Percentiles rank a stretch among this genome's conserved stretches.
Evolutionary conservation across 2,113 vertebrate genomes (phyloP).

Genomic region (Cichladusa arquata): DNA sequence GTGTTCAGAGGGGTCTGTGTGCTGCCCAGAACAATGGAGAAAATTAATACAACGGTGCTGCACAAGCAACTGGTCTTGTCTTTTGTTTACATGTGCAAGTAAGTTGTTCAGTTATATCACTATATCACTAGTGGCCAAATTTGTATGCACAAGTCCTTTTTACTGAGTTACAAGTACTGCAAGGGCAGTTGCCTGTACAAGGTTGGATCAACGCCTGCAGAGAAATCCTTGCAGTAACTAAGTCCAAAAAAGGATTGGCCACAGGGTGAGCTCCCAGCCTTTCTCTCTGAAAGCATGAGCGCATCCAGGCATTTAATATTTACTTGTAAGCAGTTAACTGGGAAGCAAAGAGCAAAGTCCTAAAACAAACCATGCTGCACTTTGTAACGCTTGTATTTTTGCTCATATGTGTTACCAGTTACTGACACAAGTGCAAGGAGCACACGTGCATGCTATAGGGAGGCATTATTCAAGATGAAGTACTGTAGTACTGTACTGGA

Average conservation of each 20-base stretch:
- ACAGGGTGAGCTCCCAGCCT: neutral
- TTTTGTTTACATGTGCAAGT: neutral
- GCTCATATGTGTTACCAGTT: neutral
- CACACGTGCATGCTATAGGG: rapidly evolving
- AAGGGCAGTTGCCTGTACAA: neutral
- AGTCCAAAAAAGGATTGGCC: neutral
- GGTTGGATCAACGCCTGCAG: neutral
- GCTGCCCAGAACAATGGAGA: neutral
- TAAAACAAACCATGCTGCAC: neutral
- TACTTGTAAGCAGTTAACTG: neutral
- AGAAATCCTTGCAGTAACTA: neutral
- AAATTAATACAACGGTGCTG: neutral
- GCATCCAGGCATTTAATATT: neutral
- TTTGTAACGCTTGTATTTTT: neutral
- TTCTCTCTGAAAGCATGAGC: neutral
- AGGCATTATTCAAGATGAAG: neutral
- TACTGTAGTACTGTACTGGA: neutral
- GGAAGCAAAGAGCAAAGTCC: neutral
- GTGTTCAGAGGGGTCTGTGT: rapidly evolving
- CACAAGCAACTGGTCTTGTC: neutral
- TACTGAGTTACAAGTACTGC: neutral
- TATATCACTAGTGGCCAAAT: neutral
- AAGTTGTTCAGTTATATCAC: neutral
- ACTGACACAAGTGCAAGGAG: neutral
- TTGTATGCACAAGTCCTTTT: neutral